Evolutionary conservation across 2,888 invertebrate genomes (phyloP), one percentile per base, ranked within the genome.

Genomic region (Torymus auratus): DNA sequence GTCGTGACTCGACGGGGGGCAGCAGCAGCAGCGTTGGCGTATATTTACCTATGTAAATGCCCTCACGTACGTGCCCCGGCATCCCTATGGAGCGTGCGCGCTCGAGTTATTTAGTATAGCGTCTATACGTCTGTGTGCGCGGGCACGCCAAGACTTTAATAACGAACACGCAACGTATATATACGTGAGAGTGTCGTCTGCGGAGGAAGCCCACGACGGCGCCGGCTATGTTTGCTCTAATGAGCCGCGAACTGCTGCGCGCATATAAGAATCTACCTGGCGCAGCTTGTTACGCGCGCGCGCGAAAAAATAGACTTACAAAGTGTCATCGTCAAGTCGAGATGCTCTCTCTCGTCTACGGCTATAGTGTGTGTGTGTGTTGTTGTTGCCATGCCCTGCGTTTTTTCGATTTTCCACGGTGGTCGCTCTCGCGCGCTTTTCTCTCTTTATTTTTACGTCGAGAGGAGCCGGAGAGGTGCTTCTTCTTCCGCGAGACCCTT

Each of bases 161-260:
- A 72, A 72, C 58, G 61, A 61, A 61, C 71, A 72, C 72, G 72
- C 61, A 52, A 61, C 23, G 55, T 23, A 11, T 23, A 41, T 41
- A 7, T 41, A 41, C 7, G 7, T 41, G 7, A 41, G 41, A 41
- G 41, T 1, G 41, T 41, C 41, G 41, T 41, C 41, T 41, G 41
- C 41, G 7, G 41, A 41, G 41, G 7, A 41, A 41, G 41, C 41
- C 41, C 41, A 7, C 41, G 41, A 41, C 41, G 41, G 5, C 28
- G 41, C 52, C 61, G 10, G 13, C 61, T 52, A 28, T 60, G 20
- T 78, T 78, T 78, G 65, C 23, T 71, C 78, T 78, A 78, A 78
- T 78, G 78, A 78, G 78, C 78, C 65, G 75, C 75, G 60, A 41
- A 50, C 73, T 72, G 55, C n/a, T n/a, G n/a, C n/a, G n/a, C 60